Conservation (phyloP, 2,888 invertebrate genomes). For the Acrobasis suavella region DNA sequence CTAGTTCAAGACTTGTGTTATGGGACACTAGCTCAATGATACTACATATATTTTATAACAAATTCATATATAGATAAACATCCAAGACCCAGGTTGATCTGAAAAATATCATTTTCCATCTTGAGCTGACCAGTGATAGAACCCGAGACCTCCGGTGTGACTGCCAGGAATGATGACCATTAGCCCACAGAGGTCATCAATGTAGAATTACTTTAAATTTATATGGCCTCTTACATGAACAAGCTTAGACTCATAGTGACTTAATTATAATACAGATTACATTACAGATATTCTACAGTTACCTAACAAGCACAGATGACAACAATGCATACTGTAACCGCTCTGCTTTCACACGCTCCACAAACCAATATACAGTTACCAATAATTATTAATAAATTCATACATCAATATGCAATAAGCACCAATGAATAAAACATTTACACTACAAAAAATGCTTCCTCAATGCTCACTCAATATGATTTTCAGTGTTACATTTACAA, state of each 20-base stretch:
- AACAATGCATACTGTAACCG: conserved; percentile 36
- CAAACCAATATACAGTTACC: conserved; percentile 54
- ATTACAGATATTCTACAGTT: not conserved
- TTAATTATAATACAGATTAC: conserved; percentile 1
- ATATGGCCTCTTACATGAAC: not conserved
- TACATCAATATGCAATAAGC: conserved; percentile 39
- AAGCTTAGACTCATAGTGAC: not conserved
- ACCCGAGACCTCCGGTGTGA: no score
- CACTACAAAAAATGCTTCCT: conserved; percentile 15
- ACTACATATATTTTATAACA: no score
- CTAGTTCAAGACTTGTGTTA: no score
- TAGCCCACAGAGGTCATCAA: no score
- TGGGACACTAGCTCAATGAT: no score
- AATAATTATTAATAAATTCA: conserved; percentile 51
- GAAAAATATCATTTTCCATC: no score
- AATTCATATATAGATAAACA: no score
- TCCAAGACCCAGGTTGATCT: no score
- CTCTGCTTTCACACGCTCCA: conserved; percentile 60
- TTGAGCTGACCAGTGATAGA: no score
- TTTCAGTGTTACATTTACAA: conserved; percentile 17
- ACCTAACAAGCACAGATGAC: not conserved
- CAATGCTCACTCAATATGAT: conserved; percentile 11
- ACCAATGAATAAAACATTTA: conserved; percentile 22
- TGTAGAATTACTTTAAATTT: no score
- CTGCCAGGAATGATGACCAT: no score